Evolutionary conservation across 2,888 invertebrate species (phyloP).

Genomic region (Drosophila recens): DNA sequence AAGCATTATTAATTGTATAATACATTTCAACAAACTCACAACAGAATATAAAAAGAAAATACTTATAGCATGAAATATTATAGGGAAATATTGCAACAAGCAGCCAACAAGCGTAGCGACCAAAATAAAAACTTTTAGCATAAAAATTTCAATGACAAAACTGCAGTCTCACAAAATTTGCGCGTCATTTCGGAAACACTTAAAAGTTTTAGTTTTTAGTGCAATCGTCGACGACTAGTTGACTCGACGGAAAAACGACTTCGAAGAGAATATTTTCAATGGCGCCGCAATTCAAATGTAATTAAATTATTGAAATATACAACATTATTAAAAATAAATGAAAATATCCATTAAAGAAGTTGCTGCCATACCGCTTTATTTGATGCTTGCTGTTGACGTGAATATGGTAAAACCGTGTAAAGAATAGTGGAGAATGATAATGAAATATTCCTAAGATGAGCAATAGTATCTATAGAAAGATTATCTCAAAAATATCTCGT

Average conservation of each 20-base stretch:
- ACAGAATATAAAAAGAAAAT: not conserved
- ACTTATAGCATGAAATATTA: slow-evolving; percentile 29
- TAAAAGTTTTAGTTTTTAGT: slow-evolving; percentile 58
- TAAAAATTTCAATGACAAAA: slow-evolving; percentile 66
- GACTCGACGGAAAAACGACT: not conserved
- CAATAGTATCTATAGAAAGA: too few species aligned
- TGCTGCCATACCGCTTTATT: not conserved
- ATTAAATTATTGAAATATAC: slow-evolving; percentile 32
- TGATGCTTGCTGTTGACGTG: too few species aligned
- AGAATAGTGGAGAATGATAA: too few species aligned
- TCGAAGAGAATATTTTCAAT: slow-evolving; percentile 25
- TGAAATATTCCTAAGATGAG: too few species aligned
- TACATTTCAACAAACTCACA: not conserved
- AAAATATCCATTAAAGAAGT: slow-evolving; percentile 5
- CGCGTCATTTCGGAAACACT: slow-evolving; percentile 67
- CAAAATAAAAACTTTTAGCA: slow-evolving; percentile 57
- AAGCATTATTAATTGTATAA: not conserved
- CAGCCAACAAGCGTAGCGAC: slow-evolving; percentile 51
- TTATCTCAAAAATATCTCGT: too few species aligned
- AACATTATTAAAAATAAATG: not conserved
- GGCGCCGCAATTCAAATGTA: slow-evolving; percentile 39
- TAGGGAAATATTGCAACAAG: slow-evolving; percentile 18
- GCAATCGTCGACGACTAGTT: slow-evolving; percentile 21
- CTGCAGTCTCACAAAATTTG: slow-evolving; percentile 64
- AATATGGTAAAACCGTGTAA: too few species aligned